Percentiles rank a stretch among this genome's conserved stretches.
Evolutionary conservation across 2,888 invertebrate genomes (phyloP).

Genomic region (Lochmaea capreae): DNA sequence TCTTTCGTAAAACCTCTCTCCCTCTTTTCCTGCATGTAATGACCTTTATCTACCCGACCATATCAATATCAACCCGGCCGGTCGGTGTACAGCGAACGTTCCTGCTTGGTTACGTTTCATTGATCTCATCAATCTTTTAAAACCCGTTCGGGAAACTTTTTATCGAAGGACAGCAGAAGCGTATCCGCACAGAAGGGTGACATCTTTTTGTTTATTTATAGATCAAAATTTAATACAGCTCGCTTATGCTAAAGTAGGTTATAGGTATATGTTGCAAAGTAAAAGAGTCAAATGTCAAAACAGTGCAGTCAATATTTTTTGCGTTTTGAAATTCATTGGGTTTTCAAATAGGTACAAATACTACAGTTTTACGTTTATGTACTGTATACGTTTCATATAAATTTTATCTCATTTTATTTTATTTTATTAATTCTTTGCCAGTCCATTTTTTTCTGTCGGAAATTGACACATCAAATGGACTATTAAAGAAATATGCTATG

Average conservation of each 20-base stretch:
- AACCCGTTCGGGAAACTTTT: constrained; percentile 30
- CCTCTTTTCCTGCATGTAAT: constrained; percentile 6
- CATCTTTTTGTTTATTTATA: constrained; percentile 5
- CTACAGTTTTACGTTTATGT: too few relatives aligned
- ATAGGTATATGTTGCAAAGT: background rate
- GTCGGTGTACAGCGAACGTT: constrained; percentile 9
- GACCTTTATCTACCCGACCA: constrained; percentile 15
- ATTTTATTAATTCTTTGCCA: too few relatives aligned
- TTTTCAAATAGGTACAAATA: too few relatives aligned
- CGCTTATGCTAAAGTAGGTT: background rate
- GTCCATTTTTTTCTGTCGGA: too few relatives aligned
- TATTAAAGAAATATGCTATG: too few relatives aligned
- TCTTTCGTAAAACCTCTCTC: background rate
- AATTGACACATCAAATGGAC: too few relatives aligned
- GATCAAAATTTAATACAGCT: background rate
- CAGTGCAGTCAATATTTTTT: too few relatives aligned
- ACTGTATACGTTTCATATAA: too few relatives aligned
- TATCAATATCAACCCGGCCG: constrained; percentile 12
- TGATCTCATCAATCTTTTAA: constrained; percentile 36
- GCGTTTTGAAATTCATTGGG: too few relatives aligned
- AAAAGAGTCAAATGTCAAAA: too few relatives aligned
- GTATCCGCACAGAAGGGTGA: constrained; percentile 6
- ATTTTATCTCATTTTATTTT: too few relatives aligned
- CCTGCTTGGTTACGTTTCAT: constrained; percentile 32
- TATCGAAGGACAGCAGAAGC: constrained; percentile 13